Conservation (phyloP, 2,113 vertebrate species). For the Trichomycterus rosablanca region DNA sequence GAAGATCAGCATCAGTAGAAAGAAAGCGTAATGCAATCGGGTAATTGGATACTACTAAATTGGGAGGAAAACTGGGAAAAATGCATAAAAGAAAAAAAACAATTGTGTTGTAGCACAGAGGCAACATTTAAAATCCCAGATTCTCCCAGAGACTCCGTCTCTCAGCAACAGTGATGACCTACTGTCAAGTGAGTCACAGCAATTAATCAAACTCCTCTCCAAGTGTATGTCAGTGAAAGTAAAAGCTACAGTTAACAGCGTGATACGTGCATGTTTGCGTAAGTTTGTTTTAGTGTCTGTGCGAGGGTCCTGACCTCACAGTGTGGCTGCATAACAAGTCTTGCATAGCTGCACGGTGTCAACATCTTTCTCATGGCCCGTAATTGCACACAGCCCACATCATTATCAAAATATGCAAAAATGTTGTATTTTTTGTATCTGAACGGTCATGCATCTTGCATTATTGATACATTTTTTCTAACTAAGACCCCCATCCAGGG, state of each 20-base stretch:
- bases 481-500: slow-evolving; percentile 47
- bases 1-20: too few species aligned
- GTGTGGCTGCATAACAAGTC: too few species aligned
- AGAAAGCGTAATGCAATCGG: too few species aligned
- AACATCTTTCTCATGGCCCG: slow-evolving; percentile 58
- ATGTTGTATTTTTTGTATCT: slow-evolving; percentile 49
- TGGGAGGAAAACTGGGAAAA: too few species aligned
- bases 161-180: neutral
- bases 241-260: slow-evolving; percentile 12
- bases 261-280: slow-evolving; percentile 7
- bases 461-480: slow-evolving; percentile 56
- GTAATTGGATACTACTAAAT: too few species aligned
- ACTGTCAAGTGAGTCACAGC: slow-evolving; percentile 9
- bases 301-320: slow-evolving; percentile 5
- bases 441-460: slow-evolving; percentile 44
- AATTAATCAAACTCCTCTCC: slow-evolving; percentile 16
- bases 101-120: neutral
- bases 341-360: slow-evolving; percentile 23
- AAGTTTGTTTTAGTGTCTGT: slow-evolving; percentile 15
- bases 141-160: slow-evolving; percentile 5
- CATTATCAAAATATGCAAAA: too few species aligned
- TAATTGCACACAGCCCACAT: slow-evolving; percentile 38
- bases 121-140: neutral
- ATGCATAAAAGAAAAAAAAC: too few species aligned
- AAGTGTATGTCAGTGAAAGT: slow-evolving; percentile 28